phyloP scores from a whole-genome alignment of 1,140 invertebrate genomes.

The Calosoma granatense region DNA sequence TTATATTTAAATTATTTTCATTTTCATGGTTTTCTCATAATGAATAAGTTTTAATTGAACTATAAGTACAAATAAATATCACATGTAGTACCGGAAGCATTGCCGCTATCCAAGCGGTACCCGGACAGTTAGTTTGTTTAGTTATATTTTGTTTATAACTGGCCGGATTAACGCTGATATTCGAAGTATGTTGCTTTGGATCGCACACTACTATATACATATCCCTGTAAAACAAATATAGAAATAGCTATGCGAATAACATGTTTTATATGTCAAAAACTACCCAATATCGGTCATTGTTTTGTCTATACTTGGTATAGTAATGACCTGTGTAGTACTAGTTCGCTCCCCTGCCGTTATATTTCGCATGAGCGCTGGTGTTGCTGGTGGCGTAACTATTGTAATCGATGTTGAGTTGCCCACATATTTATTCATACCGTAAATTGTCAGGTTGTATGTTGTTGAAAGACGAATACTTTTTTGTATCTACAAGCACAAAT shows the following conservation, averaged over 20 bases:
- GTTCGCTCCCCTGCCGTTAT: background rate
- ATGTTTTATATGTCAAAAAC: background rate
- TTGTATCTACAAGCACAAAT: background rate
- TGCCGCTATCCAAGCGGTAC: too few species aligned
- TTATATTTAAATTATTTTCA: too few species aligned
- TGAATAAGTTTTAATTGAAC: too few species aligned
- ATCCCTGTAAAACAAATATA: background rate
- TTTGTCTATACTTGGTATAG: background rate
- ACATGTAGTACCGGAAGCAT: too few species aligned
- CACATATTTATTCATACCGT: background rate
- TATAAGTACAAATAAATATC: too few species aligned
- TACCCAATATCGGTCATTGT: background rate
- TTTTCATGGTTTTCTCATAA: too few species aligned
- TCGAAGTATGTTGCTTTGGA: too few species aligned
- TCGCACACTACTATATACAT: background rate
- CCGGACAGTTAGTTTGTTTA: too few species aligned
- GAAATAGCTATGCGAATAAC: background rate
- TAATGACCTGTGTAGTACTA: background rate
- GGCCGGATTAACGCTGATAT: too few species aligned
- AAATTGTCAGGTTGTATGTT: background rate
- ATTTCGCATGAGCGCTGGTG: background rate
- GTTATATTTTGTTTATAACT: too few species aligned
- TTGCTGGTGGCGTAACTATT: background rate
- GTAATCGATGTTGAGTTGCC: background rate
- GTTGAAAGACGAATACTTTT: background rate